Evolutionary conservation across 2,113 vertebrate genomes (phyloP), one percentile per base, ranked within the genome.

Genomic region (Leucopsar rothschildi): DNA sequence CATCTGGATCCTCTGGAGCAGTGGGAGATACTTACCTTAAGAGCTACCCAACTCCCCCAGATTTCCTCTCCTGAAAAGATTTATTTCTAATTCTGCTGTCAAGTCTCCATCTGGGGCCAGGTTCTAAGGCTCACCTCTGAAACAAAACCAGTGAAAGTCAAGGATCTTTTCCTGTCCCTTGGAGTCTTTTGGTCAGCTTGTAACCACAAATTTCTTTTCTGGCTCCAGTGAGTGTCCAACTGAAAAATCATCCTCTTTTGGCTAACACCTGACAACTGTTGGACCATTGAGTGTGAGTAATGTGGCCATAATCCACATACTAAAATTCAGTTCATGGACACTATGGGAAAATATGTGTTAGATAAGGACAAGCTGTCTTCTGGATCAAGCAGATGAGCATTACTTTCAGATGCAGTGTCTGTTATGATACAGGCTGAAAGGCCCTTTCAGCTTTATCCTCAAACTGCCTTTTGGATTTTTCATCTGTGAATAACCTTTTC

Each of bases 371-470:
- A 64, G 18, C 4, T 63, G 9, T 2, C 31, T 45, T 64, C 39
- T 37, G 15, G 33, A 71, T 35, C 33, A 45, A 63, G 33, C 3
- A 82, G 35, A 37, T 3, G 10, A 64, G 14, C 29, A 37, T 14
- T 65, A 6, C 4, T 78, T 72, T 66, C 0, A 0, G 7, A 28
- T 65, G 24, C 8, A 2, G 1, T 35, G 10, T 69, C 11, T n/a
- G 22, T 29, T 25, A 60, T 0, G 0, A 49, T 14, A 61, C 15
- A 85, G 27, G 9, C 25, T 52, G 50, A 78, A 85, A 78, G 8
- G 2, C 6, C 7, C 12, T 60, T 88, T 61, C 37, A 37, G 22
- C 12, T 93, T 87, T 57, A 61, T 40, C 17, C 21, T 83, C 45
- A 53, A 55, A 66, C 6, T 70, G 24, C 11, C 8, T 63, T 45